Base-by-base conservation (phyloP, 2,888 invertebrate genomes). In the Arge pagana region DNA sequence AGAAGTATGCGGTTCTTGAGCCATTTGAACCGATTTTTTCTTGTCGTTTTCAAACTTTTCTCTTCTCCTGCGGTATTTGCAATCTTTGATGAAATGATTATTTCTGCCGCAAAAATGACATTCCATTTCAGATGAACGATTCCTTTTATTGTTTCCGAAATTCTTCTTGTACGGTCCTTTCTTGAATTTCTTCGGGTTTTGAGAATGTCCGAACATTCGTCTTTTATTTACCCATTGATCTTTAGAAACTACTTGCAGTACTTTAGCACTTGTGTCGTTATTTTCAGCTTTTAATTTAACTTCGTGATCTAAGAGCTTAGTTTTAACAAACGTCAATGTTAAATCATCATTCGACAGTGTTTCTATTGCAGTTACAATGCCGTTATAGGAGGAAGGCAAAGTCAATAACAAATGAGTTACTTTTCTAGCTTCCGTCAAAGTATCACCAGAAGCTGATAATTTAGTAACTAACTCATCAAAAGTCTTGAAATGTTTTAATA, bases 381-480 rank as follows among this genome's bases (percentile, higher is more conserved):
- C 69, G 50, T 74, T 67, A 56, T 74, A 73, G 15, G 55, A 43
- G n/a, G 61, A 7, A 4, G 74, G 72, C 21, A 74, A 49, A n/a
- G 71, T 70, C 2, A 72, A 33, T 10, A 74, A 56, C n/a, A 74
- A 59, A 54, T 73, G 68, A 1, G 69, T 58, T 3, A 74, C 57
- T 56, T 71, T 72, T 43, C 72, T 71, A 3, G 62, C 67, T 57
- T 76, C 72, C 15, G 71, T 66, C 3, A 73, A 37, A 40, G 64
- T 67, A 2, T 67, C 71, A 21, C 75, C 72, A 8, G 72, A 66
- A 1, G 67, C 62, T 4, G 58, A 13, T 36, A 76, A 56, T 42
- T 75, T 71, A 3, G 59, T 55, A 1, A 74, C 60, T 5, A 72
- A 36, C 15, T 71, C 63, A 49, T 76, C 72, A 54, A 76, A 75